These are phyloP conservation scores for Drosophila busckii DNA, from an alignment of 1,140 invertebrate species.

Conservation along the genomic window DNA sequence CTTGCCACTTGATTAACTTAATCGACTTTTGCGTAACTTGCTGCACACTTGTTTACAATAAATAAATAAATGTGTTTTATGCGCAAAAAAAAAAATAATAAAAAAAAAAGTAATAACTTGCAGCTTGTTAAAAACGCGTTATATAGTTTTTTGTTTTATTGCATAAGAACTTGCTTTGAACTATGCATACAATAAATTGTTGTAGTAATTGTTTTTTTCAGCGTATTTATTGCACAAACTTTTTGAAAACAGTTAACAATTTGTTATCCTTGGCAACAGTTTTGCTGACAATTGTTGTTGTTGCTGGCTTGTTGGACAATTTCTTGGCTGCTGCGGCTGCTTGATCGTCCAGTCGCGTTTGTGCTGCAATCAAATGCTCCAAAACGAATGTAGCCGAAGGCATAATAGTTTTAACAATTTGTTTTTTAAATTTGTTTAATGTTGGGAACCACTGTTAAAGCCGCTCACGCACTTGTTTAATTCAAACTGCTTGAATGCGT, in stretches of 20 bases:
- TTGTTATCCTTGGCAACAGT: conserved; percentile 47
- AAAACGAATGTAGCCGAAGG: conserved; percentile 67
- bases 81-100: conserved; percentile 1
- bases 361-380: conserved; percentile 73
- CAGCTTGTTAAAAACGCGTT: conserved; percentile 30
- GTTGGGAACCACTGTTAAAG: conserved; percentile 9
- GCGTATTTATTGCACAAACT: conserved; percentile 59
- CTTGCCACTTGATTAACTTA: conserved; percentile 2
- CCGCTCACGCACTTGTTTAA: conserved; percentile 22
- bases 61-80: no score
- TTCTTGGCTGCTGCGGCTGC: conserved; percentile 15
- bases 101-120: conserved; percentile 25
- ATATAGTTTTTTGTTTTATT: conserved; percentile 31
- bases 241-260: conserved; percentile 48
- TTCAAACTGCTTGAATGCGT: conserved; percentile 17
- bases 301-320: conserved; percentile 6
- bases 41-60: conserved; percentile 8
- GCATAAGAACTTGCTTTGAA: conserved; percentile 39
- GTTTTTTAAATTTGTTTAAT: conserved; percentile 1
- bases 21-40: conserved; percentile 7
- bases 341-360: conserved; percentile 58
- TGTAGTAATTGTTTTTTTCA: neutral
- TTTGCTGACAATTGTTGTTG: conserved; percentile 11
- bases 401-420: conserved; percentile 38
- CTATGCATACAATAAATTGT: conserved; percentile 4